Evolutionary conservation across 2,888 invertebrate species (phyloP), one percentile per base, ranked within the genome.

Genomic region (Eilema depressum): DNA sequence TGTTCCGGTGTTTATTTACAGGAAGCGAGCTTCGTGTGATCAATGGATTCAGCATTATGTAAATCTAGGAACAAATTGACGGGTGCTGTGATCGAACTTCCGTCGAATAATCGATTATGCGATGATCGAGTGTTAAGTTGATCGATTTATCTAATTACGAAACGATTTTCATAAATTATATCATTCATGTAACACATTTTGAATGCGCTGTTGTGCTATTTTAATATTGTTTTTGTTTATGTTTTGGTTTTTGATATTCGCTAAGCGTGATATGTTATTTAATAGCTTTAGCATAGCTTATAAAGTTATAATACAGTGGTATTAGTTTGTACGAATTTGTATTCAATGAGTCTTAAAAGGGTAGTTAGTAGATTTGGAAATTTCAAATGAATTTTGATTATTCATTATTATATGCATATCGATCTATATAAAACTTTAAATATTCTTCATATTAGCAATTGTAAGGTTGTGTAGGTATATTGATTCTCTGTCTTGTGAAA

Each of bases 11-110:
- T 83, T 80, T 77, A 85, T 87, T 84, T 81, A 84, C 88, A 91
- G 92, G 92, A 91, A 87, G 81, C 83, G 80, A 81, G 74, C 84
- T 83, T 80, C 79, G 80, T 83, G 86, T 86, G 86, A 88, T 88
- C 85, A 83, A 85, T 85, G 85, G 76, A 81, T 85, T 79, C 70
- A 75, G 77, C 75, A 79, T 77, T 78, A 82, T 77, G 79, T 74
- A 78, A 81, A 83, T 79, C 75, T 61, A 71, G 68, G 68, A 57
- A 66, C 66, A 72, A 82, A 82, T 83, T 76, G 87, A 75, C 76
- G 75, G 80, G 77, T 79, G 79, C 72, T 78, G 75, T 80, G 77
- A 85, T 85, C 80, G 79, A 81, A 85, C 87, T 83, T 90, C 89
- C 90, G 88, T 80, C 82, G 83, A 85, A 88, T 87, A 86, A 70